phyloP scores from a whole-genome alignment of 2,113 vertebrate genomes.

The Sceloporus undulatus region DNA sequence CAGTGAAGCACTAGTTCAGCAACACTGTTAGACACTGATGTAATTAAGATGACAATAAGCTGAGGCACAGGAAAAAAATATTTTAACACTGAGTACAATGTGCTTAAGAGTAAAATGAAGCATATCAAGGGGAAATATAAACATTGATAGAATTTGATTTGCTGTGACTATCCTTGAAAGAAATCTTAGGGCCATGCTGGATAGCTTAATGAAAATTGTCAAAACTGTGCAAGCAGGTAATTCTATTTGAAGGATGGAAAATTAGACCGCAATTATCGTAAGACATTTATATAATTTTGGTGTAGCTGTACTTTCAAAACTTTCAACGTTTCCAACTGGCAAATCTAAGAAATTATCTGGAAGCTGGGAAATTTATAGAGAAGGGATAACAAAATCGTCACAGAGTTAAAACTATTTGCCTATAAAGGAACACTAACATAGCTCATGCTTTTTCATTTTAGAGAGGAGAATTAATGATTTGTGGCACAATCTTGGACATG shows the following conservation, averaged over 20 bases:
- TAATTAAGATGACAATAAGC: not conserved
- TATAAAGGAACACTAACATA: not conserved
- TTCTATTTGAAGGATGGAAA: not conserved
- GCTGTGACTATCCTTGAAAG: not conserved
- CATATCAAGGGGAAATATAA: not conserved
- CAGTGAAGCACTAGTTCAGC: not conserved
- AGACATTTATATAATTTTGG: not conserved
- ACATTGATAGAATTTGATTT: not conserved
- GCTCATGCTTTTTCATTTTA: not conserved
- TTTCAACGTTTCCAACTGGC: not conserved
- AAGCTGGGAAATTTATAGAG: not conserved
- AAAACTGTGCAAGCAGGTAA: slow-evolving; percentile 1
- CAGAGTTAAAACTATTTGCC: not conserved
- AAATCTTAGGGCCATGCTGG: not conserved
- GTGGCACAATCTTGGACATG: too few relatives aligned
- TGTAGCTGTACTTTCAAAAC: not conserved
- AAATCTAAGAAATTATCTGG: not conserved
- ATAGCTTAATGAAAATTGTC: not conserved
- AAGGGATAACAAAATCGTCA: not conserved
- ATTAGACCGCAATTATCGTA: not conserved
- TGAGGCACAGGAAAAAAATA: not conserved
- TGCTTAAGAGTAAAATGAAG: not conserved
- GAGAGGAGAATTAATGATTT: not conserved
- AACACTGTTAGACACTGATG: not conserved
- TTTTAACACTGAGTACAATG: not conserved